A percentile compares a stretch with the other conserved stretches of the same genome.
Conservation (phyloP, 2,888 invertebrate genomes). For the Hydriomena furcata region DNA sequence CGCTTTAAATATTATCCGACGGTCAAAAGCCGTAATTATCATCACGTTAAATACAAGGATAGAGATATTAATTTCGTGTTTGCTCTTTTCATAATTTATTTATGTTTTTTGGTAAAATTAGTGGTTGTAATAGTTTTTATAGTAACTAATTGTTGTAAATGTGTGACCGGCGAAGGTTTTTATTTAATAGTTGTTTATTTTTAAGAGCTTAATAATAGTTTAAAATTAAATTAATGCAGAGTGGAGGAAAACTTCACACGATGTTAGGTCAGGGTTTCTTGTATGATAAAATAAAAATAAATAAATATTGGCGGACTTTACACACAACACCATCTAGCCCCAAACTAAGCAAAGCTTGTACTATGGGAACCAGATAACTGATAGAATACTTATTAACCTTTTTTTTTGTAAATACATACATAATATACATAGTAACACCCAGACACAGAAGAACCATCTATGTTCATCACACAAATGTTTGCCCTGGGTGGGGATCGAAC, state of each 20-base stretch:
- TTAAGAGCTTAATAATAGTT: constrained; percentile 29
- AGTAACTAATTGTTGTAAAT: constrained; percentile 72
- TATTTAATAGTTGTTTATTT: constrained; percentile 25
- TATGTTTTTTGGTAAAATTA: constrained; percentile 73
- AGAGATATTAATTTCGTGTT: constrained; percentile 81
- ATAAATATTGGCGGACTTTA: too few relatives aligned
- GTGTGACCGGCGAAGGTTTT: constrained; percentile 51
- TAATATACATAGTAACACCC: too few relatives aligned
- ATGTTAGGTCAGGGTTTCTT: not conserved
- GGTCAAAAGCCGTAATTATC: constrained; percentile 75
- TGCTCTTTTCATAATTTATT: constrained; percentile 79
- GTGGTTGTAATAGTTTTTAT: constrained; percentile 71
- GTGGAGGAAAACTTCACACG: constrained; percentile 4
- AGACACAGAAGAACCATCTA: too few relatives aligned
- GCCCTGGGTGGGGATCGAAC: too few relatives aligned
- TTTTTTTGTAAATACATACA: too few relatives aligned
- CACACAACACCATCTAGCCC: too few relatives aligned
- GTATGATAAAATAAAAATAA: too few relatives aligned
- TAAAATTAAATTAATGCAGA: constrained; percentile 34
- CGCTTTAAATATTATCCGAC: constrained; percentile 62
- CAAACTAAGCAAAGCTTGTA: too few relatives aligned
- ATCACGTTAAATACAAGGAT: constrained; percentile 77
- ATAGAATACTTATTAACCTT: too few relatives aligned
- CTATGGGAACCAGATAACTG: too few relatives aligned
- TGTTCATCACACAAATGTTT: too few relatives aligned